Base-by-base conservation (phyloP, 2,797 vertebrate genomes). In the Rachycentron canadum region DNA sequence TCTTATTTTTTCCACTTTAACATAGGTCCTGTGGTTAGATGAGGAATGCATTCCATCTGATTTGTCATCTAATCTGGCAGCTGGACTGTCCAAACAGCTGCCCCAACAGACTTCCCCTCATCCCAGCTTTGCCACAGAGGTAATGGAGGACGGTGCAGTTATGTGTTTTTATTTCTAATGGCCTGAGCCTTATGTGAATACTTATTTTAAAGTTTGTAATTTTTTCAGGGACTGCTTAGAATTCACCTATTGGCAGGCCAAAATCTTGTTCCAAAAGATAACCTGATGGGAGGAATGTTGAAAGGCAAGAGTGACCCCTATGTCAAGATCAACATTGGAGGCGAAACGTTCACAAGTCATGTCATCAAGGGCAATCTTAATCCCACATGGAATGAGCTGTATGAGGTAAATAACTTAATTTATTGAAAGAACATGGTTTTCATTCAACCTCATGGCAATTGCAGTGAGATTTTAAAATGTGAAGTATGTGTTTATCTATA, bases 251-350 rank as follows among this genome's bases (percentile, higher is more conserved):
- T 98, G 88, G 96, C 95, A 66, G 97, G 96, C 2, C 95, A 97
- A 90, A 94, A 97, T 78, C 94, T 98, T 28, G 91, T 98, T 19
- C 95, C 97, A 1, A 98, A 98, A 79, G 97, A 98, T 88, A 97
- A 97, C 81, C 84, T 97, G 86, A 94, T 98, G 93, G 95, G 95
- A 4, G 94, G 95, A 34, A 79, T 97, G 90, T 94, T 98, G 59
- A 96, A 97, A 89, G 97, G 97, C 63, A 97, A 97, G 82, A 98
- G 97, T 14, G 97, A 98, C 82, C 97, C 97, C 4, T 98, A 97
- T 0, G 95, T 95, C 53, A 95, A 95, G 79, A 87, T 97, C 23
- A 95, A 95, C 70, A 90, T 96, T 3, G 95, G 95, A 0, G 97
- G 96, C 0, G 92, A 92, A 85, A 95, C 91, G 23, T 96, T 97